Evolutionary conservation across 2,797 vertebrate genomes (phyloP).

Genomic region (Argya squamiceps): DNA sequence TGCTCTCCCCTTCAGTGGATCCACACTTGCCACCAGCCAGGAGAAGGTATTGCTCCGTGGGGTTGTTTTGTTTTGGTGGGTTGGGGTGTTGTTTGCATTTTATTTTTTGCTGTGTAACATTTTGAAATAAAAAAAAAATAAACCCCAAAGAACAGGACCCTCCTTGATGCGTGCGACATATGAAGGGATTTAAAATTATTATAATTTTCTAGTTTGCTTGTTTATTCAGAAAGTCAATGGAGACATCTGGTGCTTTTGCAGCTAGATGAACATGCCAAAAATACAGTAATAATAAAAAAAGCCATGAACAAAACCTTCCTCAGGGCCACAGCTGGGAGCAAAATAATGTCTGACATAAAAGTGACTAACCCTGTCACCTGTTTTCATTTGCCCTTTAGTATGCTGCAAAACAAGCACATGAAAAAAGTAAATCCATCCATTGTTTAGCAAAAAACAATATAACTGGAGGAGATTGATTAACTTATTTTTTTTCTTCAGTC

Average conservation of each 20-base stretch:
- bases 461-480: not conserved
- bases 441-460: not conserved
- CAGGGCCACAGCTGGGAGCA: conserved; percentile 61
- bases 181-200: conserved; percentile 17
- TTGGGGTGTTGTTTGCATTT: not conserved
- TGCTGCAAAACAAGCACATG: conserved; percentile 36
- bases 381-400: conserved; percentile 40
- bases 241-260: conserved; percentile 68
- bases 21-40: not conserved
- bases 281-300: conserved; percentile 16
- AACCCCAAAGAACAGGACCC: not conserved
- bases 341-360: conserved; percentile 59
- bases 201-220: conserved; percentile 39
- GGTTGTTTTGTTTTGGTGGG: not conserved
- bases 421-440: conserved; percentile 23
- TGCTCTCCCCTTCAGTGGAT: no score
- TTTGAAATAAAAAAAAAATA: not conserved
- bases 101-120: not conserved
- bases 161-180: not conserved
- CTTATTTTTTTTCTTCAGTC: not conserved
- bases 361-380: conserved; percentile 5
- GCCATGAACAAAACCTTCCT: conserved; percentile 35
- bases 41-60: not conserved
- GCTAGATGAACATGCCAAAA: conserved; percentile 15
- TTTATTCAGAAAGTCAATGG: conserved; percentile 36